Conservation (phyloP, 2,113 vertebrate genomes). For the Sorex fumeus region DNA sequence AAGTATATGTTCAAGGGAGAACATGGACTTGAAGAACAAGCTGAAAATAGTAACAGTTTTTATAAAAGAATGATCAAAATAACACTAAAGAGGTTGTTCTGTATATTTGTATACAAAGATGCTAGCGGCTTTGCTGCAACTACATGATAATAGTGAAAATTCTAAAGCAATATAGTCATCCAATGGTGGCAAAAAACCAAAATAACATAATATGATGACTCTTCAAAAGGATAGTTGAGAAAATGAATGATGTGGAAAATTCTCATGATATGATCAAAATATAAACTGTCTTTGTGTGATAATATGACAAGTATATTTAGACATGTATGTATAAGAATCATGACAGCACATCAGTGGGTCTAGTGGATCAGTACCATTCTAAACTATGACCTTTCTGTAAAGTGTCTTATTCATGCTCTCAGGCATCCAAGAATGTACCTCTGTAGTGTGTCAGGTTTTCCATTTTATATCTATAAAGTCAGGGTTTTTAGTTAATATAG, state of each 20-base stretch:
- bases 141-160: neutral
- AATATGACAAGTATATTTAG: too few relatives aligned
- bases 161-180: neutral
- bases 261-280: neutral
- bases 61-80: constrained; percentile 26
- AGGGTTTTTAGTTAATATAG: constrained; percentile 76
- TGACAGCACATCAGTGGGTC: constrained; percentile 81
- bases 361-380: constrained; percentile 81
- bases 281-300: constrained; percentile 16
- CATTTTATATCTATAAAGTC: constrained; percentile 84
- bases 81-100: neutral
- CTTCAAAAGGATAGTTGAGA: constrained; percentile 9
- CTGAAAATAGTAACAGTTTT: constrained; percentile 22
- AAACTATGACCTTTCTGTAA: constrained; percentile 78
- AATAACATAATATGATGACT: neutral
- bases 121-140: constrained; percentile 1
- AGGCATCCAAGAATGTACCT: constrained; percentile 85
- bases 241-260: constrained; percentile 19
- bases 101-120: constrained; percentile 7
- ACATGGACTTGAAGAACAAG: too few relatives aligned
- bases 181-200: neutral
- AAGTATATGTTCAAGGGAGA: too few relatives aligned
- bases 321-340: too few relatives aligned
- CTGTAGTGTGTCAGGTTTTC: constrained; percentile 73
- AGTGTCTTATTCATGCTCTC: constrained; percentile 78